Conservation (phyloP, 2,113 vertebrate species). For the Stegostoma tigrinum region DNA sequence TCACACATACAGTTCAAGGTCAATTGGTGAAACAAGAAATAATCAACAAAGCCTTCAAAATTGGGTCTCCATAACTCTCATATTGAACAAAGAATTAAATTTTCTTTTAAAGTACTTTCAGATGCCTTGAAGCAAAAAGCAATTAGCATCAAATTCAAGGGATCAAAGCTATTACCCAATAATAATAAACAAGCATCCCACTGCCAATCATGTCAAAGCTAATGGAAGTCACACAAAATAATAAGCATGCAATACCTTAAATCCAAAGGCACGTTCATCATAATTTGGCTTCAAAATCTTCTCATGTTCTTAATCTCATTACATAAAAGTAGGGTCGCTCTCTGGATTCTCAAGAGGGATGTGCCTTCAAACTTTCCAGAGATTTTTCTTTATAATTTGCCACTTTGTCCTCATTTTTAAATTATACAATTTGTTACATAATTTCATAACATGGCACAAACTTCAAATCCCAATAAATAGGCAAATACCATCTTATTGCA, state of each 20-base stretch:
- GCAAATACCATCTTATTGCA: background rate
- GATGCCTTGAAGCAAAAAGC: slow-evolving; percentile 29
- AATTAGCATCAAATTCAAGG: background rate
- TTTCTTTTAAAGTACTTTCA: background rate
- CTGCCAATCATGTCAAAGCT: background rate
- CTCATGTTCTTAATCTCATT: background rate
- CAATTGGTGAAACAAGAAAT: background rate
- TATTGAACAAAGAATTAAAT: slow-evolving; percentile 4
- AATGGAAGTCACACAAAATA: background rate
- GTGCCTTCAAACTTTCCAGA: background rate
- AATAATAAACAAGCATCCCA: background rate
- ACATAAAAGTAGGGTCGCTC: background rate
- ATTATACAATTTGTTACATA: background rate
- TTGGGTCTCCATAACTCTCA: background rate
- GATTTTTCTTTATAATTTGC: background rate
- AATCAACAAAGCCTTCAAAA: slow-evolving; percentile 7
- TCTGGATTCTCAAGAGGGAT: background rate
- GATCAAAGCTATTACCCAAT: background rate
- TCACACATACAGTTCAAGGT: background rate
- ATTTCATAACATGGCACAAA: background rate
- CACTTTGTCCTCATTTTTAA: background rate
- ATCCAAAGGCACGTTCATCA: background rate
- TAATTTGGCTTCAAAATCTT: slow-evolving; percentile 5
- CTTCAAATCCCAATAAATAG: background rate
- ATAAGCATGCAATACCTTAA: background rate